These are phyloP conservation scores for Halcyon badia DNA, from an alignment of 2,797 vertebrate species.

Conservation along the genomic window DNA sequence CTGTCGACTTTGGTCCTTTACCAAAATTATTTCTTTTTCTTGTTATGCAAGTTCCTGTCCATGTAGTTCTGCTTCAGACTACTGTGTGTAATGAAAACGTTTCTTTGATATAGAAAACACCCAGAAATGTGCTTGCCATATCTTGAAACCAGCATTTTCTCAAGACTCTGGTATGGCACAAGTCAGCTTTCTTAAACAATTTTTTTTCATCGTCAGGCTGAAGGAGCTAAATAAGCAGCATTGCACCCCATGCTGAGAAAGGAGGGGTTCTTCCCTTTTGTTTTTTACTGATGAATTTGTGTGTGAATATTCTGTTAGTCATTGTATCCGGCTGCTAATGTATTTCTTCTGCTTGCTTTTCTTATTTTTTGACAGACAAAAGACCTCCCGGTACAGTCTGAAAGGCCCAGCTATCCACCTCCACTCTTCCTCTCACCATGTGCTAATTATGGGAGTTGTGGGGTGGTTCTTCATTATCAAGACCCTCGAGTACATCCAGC, in stretches of 20 bases:
- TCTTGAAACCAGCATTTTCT: not conserved
- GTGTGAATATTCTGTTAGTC: not conserved
- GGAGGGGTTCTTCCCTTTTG: fast-evolving
- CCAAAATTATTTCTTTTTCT: not conserved
- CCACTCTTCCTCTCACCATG: constrained; percentile 43
- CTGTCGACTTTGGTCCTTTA: not conserved
- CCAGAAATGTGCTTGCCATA: not conserved
- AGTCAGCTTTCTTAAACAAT: not conserved
- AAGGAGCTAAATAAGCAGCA: not conserved
- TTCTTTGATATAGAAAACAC: not conserved
- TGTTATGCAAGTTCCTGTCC: not conserved
- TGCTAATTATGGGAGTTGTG: constrained; percentile 4
- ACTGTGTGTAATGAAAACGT: not conserved
- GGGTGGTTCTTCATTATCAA: not conserved
- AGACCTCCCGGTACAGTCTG: not conserved
- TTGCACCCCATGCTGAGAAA: not conserved
- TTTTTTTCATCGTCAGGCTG: not conserved
- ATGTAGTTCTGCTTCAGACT: not conserved
- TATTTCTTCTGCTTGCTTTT: not conserved
- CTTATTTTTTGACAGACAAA: constrained; percentile 22
- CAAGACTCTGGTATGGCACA: not conserved
- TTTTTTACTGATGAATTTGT: not conserved
- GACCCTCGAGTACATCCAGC: not conserved
- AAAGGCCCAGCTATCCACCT: not conserved
- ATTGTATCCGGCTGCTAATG: not conserved